Conservation (phyloP, 2,113 vertebrate species). For the Pao palembangensis region DNA sequence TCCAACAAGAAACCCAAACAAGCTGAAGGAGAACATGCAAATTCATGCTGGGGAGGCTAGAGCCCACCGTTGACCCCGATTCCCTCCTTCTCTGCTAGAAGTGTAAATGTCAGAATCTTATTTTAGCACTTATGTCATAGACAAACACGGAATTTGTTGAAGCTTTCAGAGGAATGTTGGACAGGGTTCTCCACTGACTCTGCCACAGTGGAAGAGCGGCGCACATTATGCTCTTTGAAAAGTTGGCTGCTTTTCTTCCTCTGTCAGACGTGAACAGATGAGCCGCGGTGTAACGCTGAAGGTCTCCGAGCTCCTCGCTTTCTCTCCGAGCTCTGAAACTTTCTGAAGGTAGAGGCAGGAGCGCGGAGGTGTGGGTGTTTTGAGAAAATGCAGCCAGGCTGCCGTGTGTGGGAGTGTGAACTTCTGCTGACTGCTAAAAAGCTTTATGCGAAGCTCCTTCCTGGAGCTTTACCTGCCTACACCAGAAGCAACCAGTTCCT, state of each 20-base stretch:
- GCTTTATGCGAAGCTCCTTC: constrained; percentile 21
- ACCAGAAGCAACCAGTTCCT: constrained; percentile 8
- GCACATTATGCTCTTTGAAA: constrained; percentile 3
- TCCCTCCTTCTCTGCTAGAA: too few relatives aligned
- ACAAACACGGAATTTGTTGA: too few relatives aligned
- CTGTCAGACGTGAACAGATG: constrained; percentile 8
- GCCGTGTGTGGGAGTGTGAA: constrained; percentile 45
- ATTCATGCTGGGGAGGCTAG: too few relatives aligned
- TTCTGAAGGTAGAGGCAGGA: constrained; percentile 30
- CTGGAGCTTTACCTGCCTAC: constrained; percentile 4
- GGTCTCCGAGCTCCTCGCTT: neutral
- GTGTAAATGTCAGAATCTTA: too few relatives aligned
- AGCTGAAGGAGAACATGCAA: too few relatives aligned
- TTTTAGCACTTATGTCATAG: too few relatives aligned
- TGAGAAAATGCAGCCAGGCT: constrained; percentile 32
- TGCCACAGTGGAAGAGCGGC: too few relatives aligned
- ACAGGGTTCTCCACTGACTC: too few relatives aligned
- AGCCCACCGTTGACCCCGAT: too few relatives aligned
- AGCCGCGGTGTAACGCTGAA: neutral
- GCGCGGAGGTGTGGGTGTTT: constrained; percentile 35
- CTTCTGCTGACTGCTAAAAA: constrained; percentile 44
- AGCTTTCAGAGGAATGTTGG: too few relatives aligned
- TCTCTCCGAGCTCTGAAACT: constrained; percentile 32
- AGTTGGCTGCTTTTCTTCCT: neutral
- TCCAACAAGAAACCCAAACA: too few relatives aligned